phyloP scores from a whole-genome alignment of 1,140 invertebrate genomes.

The Pemphigus obesinymphae region DNA sequence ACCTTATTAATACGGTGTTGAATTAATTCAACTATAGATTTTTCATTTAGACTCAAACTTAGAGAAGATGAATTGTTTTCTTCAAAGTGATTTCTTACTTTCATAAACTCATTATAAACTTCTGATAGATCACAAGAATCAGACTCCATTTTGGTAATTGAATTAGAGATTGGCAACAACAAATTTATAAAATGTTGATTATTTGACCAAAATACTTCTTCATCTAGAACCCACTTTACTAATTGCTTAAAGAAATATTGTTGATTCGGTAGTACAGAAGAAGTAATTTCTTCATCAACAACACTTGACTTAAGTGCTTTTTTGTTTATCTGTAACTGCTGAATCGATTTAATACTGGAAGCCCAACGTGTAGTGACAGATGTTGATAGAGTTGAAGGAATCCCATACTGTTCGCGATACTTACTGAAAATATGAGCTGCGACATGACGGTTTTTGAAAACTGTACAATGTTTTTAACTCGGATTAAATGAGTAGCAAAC shows the following conservation, averaged over 20 bases:
- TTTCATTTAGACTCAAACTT: neutral
- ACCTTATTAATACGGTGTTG: neutral
- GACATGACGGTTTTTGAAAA: neutral
- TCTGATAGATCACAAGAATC: neutral
- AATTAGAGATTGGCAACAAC: neutral
- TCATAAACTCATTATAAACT: neutral
- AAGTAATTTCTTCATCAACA: neutral
- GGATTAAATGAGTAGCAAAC: neutral
- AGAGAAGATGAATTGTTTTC: neutral
- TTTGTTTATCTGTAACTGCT: neutral
- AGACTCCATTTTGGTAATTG: neutral
- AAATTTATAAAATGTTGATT: neutral
- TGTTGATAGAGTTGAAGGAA: neutral
- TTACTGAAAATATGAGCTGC: neutral
- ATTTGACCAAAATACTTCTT: neutral
- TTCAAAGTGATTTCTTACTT: neutral
- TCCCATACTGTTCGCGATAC: neutral
- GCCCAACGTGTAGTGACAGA: neutral
- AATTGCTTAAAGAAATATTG: neutral
- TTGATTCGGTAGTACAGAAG: neutral
- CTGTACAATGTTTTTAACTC: neutral
- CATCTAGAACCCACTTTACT: neutral
- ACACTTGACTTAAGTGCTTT: neutral
- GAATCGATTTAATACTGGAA: neutral
- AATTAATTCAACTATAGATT: neutral